Evolutionary conservation across 2,888 invertebrate genomes (phyloP).

Genomic region (Sphecodes monilicornis): DNA sequence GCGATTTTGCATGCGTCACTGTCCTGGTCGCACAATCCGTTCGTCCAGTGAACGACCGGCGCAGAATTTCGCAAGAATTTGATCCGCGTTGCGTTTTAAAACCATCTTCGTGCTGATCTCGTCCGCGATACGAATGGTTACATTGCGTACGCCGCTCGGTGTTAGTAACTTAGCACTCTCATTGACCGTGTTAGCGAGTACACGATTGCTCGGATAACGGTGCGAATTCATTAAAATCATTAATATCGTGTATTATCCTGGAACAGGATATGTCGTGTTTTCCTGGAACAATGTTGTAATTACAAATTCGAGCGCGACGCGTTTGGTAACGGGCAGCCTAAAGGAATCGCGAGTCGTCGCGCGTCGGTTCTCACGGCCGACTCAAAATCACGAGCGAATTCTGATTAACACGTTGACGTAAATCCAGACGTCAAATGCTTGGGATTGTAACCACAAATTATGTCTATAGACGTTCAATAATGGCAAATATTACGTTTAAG

Average conservation of each 20-base stretch:
- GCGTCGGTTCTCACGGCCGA: neutral
- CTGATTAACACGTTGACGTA: too few relatives aligned
- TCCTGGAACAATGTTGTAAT: neutral
- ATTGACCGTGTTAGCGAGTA: neutral
- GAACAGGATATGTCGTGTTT: neutral
- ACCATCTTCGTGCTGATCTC: neutral
- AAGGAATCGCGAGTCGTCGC: neutral
- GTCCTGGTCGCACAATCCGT: neutral
- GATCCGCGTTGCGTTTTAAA: neutral
- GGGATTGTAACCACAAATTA: too few relatives aligned
- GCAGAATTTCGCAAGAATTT: neutral
- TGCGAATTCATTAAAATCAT: neutral
- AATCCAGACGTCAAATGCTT: too few relatives aligned
- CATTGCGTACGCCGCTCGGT: neutral
- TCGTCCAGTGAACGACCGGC: neutral
- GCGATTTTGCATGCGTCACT: neutral
- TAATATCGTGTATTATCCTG: neutral
- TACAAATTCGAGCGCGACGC: neutral
- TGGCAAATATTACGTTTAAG: too few relatives aligned
- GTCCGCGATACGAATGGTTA: conserved; percentile 15
- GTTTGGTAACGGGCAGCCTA: neutral
- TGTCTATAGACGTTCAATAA: too few relatives aligned
- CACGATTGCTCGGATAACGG: neutral
- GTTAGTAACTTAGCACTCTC: neutral
- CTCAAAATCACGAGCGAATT: neutral